phyloP scores from a whole-genome alignment of 2,113 vertebrate species.

The Pterocles burchelli region DNA sequence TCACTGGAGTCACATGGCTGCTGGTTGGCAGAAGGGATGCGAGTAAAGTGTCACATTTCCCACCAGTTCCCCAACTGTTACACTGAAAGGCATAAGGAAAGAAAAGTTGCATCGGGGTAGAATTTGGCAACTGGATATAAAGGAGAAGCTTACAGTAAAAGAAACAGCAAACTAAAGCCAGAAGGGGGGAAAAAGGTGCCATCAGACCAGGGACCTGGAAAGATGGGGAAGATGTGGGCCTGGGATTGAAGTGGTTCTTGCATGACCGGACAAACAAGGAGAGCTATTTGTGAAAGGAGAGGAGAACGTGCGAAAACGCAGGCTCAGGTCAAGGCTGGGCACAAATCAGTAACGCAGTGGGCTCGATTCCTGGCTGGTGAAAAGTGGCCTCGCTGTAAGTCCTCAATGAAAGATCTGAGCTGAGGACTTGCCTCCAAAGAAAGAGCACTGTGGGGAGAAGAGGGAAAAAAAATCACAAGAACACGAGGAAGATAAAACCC shows the following conservation, averaged over 20 bases:
- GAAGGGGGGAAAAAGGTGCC: background rate
- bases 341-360: background rate
- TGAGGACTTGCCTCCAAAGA: background rate
- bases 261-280: rapidly evolving
- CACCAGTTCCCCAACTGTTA: constrained; percentile 28
- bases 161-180: background rate
- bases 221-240: background rate
- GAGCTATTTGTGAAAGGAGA: background rate
- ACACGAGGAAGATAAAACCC: background rate
- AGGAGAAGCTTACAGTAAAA: background rate
- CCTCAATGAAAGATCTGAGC: background rate
- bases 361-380: background rate
- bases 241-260: background rate
- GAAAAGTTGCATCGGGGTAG: background rate
- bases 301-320: background rate
- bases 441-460: background rate
- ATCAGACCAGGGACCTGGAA: background rate
- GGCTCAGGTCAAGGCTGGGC: background rate
- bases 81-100: constrained; percentile 18
- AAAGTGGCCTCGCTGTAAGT: background rate
- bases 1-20: constrained; percentile 1
- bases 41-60: constrained; percentile 26
- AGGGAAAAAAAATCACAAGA: background rate
- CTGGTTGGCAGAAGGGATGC: constrained; percentile 33
- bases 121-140: background rate